These are phyloP conservation scores for Panthera tigris DNA, from an alignment of 2,113 vertebrate genomes.

Conservation along the genomic window DNA sequence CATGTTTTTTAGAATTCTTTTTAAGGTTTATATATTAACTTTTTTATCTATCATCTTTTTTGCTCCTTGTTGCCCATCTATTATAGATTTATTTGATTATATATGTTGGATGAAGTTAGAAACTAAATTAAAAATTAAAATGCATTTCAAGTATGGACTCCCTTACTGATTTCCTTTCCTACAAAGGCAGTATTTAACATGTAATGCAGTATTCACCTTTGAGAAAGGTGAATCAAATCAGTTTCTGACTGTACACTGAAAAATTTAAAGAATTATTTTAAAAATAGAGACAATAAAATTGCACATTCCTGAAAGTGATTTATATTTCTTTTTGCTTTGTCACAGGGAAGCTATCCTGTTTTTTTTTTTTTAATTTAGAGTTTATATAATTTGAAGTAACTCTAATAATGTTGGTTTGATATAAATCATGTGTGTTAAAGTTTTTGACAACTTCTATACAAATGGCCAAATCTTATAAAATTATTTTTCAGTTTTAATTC, in stretches of 20 bases:
- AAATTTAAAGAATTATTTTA: background rate
- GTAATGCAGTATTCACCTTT: background rate
- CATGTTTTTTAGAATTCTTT: background rate
- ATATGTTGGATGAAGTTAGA: constrained; percentile 68
- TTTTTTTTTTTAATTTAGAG: background rate
- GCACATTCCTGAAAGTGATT: background rate
- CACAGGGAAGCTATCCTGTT: background rate
- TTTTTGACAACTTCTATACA: constrained; percentile 65
- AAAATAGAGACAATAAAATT: background rate
- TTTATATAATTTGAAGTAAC: constrained; percentile 53
- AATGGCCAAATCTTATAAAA: background rate
- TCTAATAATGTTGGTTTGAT: background rate
- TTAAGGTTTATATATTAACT: background rate
- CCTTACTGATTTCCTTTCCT: constrained; percentile 23
- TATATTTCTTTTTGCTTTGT: background rate
- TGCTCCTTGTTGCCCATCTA: background rate
- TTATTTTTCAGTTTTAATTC: constrained; percentile 59
- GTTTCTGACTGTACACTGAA: constrained; percentile 18
- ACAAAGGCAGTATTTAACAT: constrained; percentile 1
- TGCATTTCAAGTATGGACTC: constrained; percentile 43
- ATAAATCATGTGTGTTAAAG: background rate
- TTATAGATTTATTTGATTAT: background rate
- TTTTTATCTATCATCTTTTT: background rate
- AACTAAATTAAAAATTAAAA: constrained; percentile 50
- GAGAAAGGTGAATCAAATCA: background rate